Base-by-base conservation (phyloP, 2,888 invertebrate species). In the Agonopterix alstromeriana region DNA sequence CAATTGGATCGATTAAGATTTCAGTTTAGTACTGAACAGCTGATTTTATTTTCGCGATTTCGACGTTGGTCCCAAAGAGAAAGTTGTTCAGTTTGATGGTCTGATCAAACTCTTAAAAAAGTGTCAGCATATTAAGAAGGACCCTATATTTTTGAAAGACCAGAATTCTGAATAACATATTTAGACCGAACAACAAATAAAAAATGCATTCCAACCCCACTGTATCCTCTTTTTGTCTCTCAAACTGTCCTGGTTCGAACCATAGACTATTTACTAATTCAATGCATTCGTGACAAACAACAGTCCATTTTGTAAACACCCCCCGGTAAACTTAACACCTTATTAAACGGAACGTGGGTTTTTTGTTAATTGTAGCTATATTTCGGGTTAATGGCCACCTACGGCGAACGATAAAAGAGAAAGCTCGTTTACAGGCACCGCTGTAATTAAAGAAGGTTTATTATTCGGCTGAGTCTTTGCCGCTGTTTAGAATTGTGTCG, bases 281-380 rank as follows among this genome's bases (percentile, higher is more conserved):
- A 27, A 27, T 27, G 27, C 27, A 27, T 44, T 42, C 77, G 77
- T 81, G 79, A 82, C 73, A 70, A 81, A 80, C 74, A 66, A 60
- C 60, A 66, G 64, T 71, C 70, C 69, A 75, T 77, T 83, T 73
- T 60, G 71, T 67, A 73, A 77, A 73, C 74, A 73, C 70, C 67
- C 67, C 65, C 69, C 69, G 71, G 73, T 69, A 73, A 80, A 79
- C 75, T 83, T 80, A 82, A 82, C 83, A 85, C 84, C 79, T 81
- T 82, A 82, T 86, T 82, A 84, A 83, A 71, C 58, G 65, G 62
- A 57, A 73, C 73, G 75, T 70, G 72, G 77, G 73, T 81, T 83
- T 87, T 85, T 84, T 81, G 82, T 78, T 86, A 85, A 86, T 86
- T 80, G 78, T 68, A 67, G 73, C 78, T 71, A 78, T 83, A 83